Conservation (phyloP, 2,888 invertebrate species). For the Agrypnus murinus region DNA sequence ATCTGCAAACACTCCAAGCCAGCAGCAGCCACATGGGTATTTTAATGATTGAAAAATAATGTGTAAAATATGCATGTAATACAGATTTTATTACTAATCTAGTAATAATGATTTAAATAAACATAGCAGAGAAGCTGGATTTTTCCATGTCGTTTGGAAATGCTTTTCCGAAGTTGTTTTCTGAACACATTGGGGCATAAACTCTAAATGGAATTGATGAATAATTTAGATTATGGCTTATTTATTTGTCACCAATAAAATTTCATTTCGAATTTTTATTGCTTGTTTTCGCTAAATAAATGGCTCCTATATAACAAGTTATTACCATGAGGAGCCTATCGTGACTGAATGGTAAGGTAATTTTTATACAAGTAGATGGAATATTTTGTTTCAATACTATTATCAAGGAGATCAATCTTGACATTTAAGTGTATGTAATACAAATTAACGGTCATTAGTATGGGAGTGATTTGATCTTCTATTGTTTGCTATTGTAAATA, state of each 20-base stretch:
- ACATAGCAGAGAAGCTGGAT: too few relatives aligned
- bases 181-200: not conserved
- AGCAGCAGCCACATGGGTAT: slow-evolving; percentile 7
- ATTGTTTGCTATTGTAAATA: too few relatives aligned
- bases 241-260: not conserved
- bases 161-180: not conserved
- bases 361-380: not conserved
- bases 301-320: not conserved
- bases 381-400: too few relatives aligned
- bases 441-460: too few relatives aligned
- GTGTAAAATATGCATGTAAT: not conserved
- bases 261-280: not conserved
- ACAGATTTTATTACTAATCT: too few relatives aligned
- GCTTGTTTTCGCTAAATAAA: not conserved
- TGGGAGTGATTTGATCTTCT: too few relatives aligned
- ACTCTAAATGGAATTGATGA: not conserved
- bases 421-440: too few relatives aligned
- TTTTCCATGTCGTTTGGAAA: not conserved
- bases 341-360: not conserved
- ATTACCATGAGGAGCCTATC: not conserved
- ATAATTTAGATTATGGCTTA: slow-evolving; percentile 13
- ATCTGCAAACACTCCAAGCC: slow-evolving; percentile 7
- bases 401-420: too few relatives aligned
- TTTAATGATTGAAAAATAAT: slow-evolving; percentile 16
- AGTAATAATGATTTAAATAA: too few relatives aligned